Conservation (phyloP, 2,888 invertebrate genomes). For the Dichetophora obliterata region DNA sequence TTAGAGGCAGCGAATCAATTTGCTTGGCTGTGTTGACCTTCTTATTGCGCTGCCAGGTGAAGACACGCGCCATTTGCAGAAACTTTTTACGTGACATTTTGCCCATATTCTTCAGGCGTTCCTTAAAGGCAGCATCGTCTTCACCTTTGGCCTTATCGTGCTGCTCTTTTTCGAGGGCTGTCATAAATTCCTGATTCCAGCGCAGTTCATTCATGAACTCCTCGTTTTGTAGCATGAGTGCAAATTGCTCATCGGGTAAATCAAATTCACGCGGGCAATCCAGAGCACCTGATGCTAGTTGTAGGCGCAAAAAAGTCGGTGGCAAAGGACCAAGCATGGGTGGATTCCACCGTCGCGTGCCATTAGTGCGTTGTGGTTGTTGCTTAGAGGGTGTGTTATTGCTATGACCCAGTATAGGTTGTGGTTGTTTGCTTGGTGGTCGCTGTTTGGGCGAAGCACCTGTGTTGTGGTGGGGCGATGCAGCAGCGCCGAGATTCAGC, state of each 20-base stretch:
- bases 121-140: constrained; percentile 79
- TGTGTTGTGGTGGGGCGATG: constrained; percentile 60
- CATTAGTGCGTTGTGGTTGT: constrained; percentile 34
- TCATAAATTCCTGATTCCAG: constrained; percentile 89
- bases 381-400: constrained; percentile 51
- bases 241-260: constrained; percentile 88
- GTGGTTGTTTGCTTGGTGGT: constrained; percentile 51
- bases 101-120: constrained; percentile 85
- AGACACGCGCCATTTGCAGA: constrained; percentile 82
- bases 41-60: constrained; percentile 77
- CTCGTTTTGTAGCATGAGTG: constrained; percentile 88
- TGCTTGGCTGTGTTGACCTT: constrained; percentile 69
- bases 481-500: constrained; percentile 52
- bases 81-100: constrained; percentile 87
- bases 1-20: constrained; percentile 74
- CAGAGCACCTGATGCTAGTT: constrained; percentile 50
- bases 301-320: constrained; percentile 79
- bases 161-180: constrained; percentile 83
- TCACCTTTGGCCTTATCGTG: constrained; percentile 73
- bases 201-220: constrained; percentile 90
- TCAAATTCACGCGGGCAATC: constrained; percentile 71
- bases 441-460: constrained; percentile 69
- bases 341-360: constrained; percentile 79
- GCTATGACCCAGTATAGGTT: constrained; percentile 49
- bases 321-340: constrained; percentile 84